These are phyloP conservation scores for Orgyia antiqua DNA, from an alignment of 2,888 invertebrate species.

Conservation along the genomic window DNA sequence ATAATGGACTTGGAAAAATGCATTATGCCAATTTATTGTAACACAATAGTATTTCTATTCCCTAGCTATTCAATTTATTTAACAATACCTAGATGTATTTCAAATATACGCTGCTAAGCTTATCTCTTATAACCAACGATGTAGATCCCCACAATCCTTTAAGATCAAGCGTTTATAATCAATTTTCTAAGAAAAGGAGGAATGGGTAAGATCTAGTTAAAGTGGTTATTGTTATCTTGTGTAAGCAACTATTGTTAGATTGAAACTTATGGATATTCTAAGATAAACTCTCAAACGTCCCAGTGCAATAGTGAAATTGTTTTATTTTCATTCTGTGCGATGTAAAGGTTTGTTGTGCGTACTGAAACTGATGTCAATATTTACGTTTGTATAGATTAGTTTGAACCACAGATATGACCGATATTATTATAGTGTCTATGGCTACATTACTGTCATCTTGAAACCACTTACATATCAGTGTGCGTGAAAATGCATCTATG, in stretches of 20 bases:
- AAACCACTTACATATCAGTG: too few relatives aligned
- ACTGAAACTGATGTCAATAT: too few relatives aligned
- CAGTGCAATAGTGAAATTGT: slow-evolving; percentile 21
- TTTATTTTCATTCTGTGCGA: slow-evolving; percentile 4
- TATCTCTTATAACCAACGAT: slow-evolving; percentile 29
- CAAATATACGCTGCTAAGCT: too few relatives aligned
- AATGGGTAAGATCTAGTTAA: slow-evolving; percentile 8
- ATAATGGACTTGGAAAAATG: slow-evolving; percentile 14
- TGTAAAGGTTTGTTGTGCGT: too few relatives aligned
- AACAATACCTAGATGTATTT: slow-evolving; percentile 40
- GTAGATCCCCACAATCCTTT: slow-evolving; percentile 11
- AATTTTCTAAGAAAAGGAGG: slow-evolving; percentile 5
- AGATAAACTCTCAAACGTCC: slow-evolving; percentile 32
- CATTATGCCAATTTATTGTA: too few relatives aligned
- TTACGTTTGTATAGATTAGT: too few relatives aligned
- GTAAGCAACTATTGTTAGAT: slow-evolving; percentile 19
- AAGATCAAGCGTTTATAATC: slow-evolving; percentile 3
- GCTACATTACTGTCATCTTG: too few relatives aligned
- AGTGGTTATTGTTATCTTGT: slow-evolving; percentile 17
- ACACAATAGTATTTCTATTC: too few relatives aligned
- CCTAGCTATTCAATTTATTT: slow-evolving; percentile 28
- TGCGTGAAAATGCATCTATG: too few relatives aligned
- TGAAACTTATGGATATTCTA: slow-evolving; percentile 40
- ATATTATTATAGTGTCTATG: too few relatives aligned
- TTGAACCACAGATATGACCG: too few relatives aligned